phyloP scores from a whole-genome alignment of 2,888 invertebrate genomes.

The Ptycholaimellus sp. region DNA sequence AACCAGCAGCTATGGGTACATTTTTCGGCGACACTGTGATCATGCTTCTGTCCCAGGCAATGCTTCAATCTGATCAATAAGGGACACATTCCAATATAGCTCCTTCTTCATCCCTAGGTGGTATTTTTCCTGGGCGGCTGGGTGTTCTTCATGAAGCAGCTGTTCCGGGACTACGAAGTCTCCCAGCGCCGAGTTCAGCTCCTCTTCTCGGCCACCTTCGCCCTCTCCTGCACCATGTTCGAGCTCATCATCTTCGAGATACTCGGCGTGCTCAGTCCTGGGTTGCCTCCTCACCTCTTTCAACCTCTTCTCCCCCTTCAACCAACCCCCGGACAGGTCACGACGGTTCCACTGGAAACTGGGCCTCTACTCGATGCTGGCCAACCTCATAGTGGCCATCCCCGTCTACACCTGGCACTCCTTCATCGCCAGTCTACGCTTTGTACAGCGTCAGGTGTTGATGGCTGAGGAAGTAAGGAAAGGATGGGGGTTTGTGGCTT shows the following conservation, averaged over 20 bases:
- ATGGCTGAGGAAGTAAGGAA: too few relatives aligned
- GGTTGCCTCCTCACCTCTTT: constrained; percentile 38
- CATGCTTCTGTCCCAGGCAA: background rate
- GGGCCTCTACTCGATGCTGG: constrained; percentile 61
- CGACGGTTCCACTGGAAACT: constrained; percentile 82
- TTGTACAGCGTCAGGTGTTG: too few relatives aligned
- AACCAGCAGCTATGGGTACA: background rate
- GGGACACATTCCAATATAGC: too few relatives aligned
- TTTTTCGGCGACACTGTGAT: background rate
- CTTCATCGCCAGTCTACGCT: constrained; percentile 57
- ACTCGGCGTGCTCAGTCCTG: constrained; percentile 63
- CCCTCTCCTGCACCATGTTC: constrained; percentile 92
- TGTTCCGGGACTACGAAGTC: constrained; percentile 76
- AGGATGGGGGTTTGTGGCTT: too few relatives aligned
- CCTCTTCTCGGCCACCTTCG: constrained; percentile 81
- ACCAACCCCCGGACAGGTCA: constrained; percentile 40
- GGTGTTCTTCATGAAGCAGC: constrained; percentile 88
- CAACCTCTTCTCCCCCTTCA: too few relatives aligned
- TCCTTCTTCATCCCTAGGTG: too few relatives aligned
- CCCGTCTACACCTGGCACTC: constrained; percentile 72
- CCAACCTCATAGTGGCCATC: constrained; percentile 79
- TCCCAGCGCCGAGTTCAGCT: constrained; percentile 75
- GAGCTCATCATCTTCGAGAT: constrained; percentile 98
- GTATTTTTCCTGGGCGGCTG: constrained; percentile 86
- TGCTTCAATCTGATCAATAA: background rate